phyloP scores from a whole-genome alignment of 1,140 invertebrate genomes.

The Brachionus manjavacas region DNA sequence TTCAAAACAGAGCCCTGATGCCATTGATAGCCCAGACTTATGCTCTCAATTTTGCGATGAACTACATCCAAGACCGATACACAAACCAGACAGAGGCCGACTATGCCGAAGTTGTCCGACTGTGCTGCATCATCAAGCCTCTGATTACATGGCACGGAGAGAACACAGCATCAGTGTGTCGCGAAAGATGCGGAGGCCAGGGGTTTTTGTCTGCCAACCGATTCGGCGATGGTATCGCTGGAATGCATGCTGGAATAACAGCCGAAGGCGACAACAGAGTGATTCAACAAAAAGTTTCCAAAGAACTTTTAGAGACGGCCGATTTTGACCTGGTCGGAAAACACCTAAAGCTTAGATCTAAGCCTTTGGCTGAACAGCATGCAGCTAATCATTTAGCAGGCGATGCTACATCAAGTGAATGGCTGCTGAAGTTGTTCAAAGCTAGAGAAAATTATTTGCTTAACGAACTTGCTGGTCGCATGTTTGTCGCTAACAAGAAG shows the following conservation, averaged over 20 bases:
- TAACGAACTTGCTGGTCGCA: constrained; percentile 45
- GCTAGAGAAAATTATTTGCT: constrained; percentile 47
- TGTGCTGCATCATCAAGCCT: constrained; percentile 55
- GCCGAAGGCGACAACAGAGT: constrained; percentile 55
- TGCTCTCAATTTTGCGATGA: constrained; percentile 53
- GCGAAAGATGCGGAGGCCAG: constrained; percentile 55
- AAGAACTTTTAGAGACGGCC: constrained; percentile 1
- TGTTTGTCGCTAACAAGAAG: constrained; percentile 48
- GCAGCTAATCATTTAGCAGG: constrained; percentile 46
- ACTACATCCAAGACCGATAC: constrained; percentile 50
- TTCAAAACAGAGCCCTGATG: constrained; percentile 53
- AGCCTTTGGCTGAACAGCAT: constrained; percentile 48
- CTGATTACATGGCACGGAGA: constrained; percentile 51
- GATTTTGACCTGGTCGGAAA: constrained; percentile 1
- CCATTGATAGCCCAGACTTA: constrained; percentile 52
- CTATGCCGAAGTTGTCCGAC: constrained; percentile 50
- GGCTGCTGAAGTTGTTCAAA: constrained; percentile 47
- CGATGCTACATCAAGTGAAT: constrained; percentile 6
- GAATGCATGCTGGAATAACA: constrained; percentile 52
- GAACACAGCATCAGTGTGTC: constrained; percentile 47
- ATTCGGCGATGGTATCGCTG: constrained; percentile 3
- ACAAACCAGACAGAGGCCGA: constrained; percentile 48
- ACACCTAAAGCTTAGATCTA: neutral
- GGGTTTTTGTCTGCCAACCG: constrained; percentile 52
- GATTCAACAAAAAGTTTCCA: constrained; percentile 52